Evolutionary conservation across 2,797 vertebrate species (phyloP).

Genomic region (Tarsius wallacei): DNA sequence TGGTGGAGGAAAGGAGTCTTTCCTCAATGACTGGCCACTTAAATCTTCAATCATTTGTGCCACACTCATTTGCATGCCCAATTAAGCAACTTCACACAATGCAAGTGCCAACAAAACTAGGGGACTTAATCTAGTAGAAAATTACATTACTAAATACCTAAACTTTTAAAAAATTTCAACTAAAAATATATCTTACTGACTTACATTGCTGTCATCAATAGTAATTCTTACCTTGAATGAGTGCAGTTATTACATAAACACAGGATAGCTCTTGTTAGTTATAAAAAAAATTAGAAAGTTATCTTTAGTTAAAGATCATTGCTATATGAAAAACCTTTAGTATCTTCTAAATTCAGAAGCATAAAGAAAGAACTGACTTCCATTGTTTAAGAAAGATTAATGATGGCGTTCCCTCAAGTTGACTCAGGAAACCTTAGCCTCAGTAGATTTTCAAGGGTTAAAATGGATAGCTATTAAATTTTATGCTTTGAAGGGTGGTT

Average conservation of each 20-base stretch:
- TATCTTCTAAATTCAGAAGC: slow-evolving; percentile 13
- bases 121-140: not conserved
- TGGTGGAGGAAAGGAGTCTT: not conserved
- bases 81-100: slow-evolving; percentile 22
- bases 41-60: not conserved
- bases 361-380: not conserved
- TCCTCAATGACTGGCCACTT: not conserved
- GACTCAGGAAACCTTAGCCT: not conserved
- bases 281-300: slow-evolving; percentile 32
- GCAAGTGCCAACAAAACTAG: not conserved
- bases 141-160: not conserved
- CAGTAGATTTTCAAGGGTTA: slow-evolving; percentile 38
- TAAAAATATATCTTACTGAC: not conserved
- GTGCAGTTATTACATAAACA: not conserved
- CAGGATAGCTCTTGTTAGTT: not conserved
- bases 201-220: not conserved
- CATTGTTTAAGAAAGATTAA: slow-evolving; percentile 19
- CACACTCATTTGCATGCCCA: not conserved
- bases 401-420: not conserved
- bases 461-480: slow-evolving; percentile 14
- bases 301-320: not conserved
- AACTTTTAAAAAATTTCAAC: not conserved
- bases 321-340: not conserved
- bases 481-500: not conserved
- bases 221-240: not conserved